Evolutionary conservation across 2,113 vertebrate genomes (phyloP).

Genomic region (Heterochromis multidens): DNA sequence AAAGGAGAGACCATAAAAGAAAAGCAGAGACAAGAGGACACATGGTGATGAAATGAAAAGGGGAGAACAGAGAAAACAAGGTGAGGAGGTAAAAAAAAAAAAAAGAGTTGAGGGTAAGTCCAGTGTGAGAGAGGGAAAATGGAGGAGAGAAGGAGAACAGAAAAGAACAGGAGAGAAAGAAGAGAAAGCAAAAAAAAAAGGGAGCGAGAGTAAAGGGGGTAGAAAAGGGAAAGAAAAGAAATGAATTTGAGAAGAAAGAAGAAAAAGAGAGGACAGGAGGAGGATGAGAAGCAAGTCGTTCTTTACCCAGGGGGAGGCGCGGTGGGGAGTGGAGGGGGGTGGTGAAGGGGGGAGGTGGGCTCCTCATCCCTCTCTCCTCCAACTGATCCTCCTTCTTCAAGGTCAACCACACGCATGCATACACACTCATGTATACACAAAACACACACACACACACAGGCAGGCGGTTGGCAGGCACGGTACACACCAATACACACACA

Average conservation of each 20-base stretch:
- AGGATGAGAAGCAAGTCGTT: conserved; percentile 54
- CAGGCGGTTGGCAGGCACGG: conserved; percentile 16
- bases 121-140: background rate
- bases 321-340: conserved; percentile 17
- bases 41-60: background rate
- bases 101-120: background rate
- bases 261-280: conserved; percentile 39
- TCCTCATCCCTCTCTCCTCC: conserved; percentile 64
- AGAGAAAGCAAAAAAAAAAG: background rate
- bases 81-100: background rate
- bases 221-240: background rate
- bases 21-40: background rate
- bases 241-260: background rate
- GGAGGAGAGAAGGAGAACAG: background rate
- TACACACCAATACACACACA: conserved; percentile 13
- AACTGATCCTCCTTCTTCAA: conserved; percentile 74
- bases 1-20: background rate
- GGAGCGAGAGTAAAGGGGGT: background rate
- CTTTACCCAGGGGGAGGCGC: conserved; percentile 52
- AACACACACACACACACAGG: conserved; percentile 21
- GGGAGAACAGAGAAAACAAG: background rate
- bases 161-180: background rate
- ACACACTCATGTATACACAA: conserved; percentile 22
- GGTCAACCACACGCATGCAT: conserved; percentile 64
- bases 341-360: background rate